These are phyloP conservation scores for Drosophila eugracilis DNA, from an alignment of 1,140 invertebrate species.

Conservation along the genomic window DNA sequence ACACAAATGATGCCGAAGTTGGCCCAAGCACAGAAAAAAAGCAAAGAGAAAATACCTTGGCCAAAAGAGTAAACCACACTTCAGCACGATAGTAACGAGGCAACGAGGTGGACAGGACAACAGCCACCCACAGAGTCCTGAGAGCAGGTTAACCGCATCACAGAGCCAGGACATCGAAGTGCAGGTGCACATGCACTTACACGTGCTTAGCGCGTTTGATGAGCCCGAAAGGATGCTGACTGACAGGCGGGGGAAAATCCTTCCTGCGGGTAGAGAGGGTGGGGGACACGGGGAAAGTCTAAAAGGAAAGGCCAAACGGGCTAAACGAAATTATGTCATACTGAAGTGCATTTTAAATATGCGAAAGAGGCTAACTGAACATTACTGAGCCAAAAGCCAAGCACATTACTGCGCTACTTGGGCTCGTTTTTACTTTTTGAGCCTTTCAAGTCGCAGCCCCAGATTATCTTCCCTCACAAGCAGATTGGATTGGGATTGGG, in stretches of 20 bases:
- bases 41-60: conserved; percentile 27
- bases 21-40: conserved; percentile 22
- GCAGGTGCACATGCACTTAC: conserved; percentile 59
- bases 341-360: conserved; percentile 80
- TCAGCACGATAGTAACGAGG: conserved; percentile 61
- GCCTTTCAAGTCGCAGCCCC: conserved; percentile 14
- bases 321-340: conserved; percentile 77
- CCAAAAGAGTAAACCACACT: conserved; percentile 52
- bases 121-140: conserved; percentile 5
- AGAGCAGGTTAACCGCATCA: conserved; percentile 52
- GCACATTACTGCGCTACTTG: conserved; percentile 51
- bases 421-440: conserved; percentile 44
- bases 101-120: conserved; percentile 6
- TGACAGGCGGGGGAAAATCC: conserved; percentile 18
- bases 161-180: conserved; percentile 21
- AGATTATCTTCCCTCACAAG: conserved; percentile 61
- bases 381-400: conserved; percentile 34
- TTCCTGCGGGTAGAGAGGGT: background rate
- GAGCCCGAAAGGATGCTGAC: conserved; percentile 60
- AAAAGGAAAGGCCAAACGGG: conserved; percentile 54
- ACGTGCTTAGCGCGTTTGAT: conserved; percentile 73
- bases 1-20: conserved; percentile 44
- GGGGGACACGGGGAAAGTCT: background rate
- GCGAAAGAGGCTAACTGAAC: conserved; percentile 60
- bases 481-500: conserved; percentile 18